Base-by-base conservation (phyloP, 2,888 invertebrate genomes). In the Argyresthia albistria region DNA sequence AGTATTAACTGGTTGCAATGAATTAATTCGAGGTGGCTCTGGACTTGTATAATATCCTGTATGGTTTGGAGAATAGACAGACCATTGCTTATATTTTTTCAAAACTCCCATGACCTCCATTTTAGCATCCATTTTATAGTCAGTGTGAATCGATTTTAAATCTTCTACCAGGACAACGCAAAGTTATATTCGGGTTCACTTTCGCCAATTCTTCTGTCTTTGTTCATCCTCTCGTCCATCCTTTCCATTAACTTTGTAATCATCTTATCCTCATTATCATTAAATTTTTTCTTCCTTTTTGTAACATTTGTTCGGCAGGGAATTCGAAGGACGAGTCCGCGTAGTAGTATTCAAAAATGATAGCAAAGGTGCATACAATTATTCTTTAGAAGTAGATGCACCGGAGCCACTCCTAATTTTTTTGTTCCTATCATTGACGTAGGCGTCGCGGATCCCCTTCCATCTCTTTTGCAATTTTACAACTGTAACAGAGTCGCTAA, bases 311-410 rank as follows among this genome's bases (percentile, higher is more conserved):
- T 56, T 54, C 54, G 56, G 57, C 50, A 58, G 58, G 15, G 56
- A 55, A 56, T 58, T 54, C 51, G 55, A 58, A 48, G 57, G 57
- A 57, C 56, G 56, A 57, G 51, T 58, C 52, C 35, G 57, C 37
- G 55, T 58, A 54, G 55, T 57, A 60, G 54, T 51, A 54, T 60
- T 58, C 46, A 60, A 58, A n/a, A n/a, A n/a, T n/a, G 58, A 58
- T 52, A 59, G 55, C 54, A 58, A 58, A 56, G 42, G 56, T 45
- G 56, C 56, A 59, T 59, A 58, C 54, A 58, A 49, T 9, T 58
- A 60, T 47, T 59, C 57, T 58, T 56, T 58, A 53, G 57, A 58
- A 52, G 55, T 55, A 55, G 56, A 56, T 58, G 57, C 51, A 35
- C 53, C 57, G 46, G 56, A 58, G 53, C 56, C 56, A 57, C 56